Evolutionary conservation across 2,888 invertebrate species (phyloP), one percentile per base, ranked within the genome.

Genomic region (Cephus nigrinus): DNA sequence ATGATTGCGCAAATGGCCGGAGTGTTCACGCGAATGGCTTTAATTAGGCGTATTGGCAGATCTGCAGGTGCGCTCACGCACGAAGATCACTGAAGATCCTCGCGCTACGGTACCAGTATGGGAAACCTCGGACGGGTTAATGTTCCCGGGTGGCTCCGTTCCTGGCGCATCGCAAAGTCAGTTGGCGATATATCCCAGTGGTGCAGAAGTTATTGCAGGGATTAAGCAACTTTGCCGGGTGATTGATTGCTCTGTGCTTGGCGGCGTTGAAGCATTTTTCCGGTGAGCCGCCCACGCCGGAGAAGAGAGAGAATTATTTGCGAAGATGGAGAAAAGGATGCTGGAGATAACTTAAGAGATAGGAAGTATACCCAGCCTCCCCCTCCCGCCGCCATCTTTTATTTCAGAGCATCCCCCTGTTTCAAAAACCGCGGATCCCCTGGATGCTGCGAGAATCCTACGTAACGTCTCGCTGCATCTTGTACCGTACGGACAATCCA

Each of bases 201-300:
- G 81, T 78, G 80, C 77, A 80, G 82, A 81, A 86, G 86, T 88
- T 88, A 87, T 85, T 85, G 84, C 84, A 75, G 83, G 86, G 87
- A 89, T 89, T 89, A 88, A 89, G 87, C 86, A 89, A 88, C 86
- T 89, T 87, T 85, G 82, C 85, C 82, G 83, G 82, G 84, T 89
- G 89, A 89, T 89, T 88, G 88, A 89, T 89, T 85, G 84, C 86
- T 86, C 82, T 84, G 83, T 85, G 85, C 85, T 85, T 33, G 83
- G 80, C 82, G 81, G 82, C 86, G 86, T 86, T 87, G 87, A 89
- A 88, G 85, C 86, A 85, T 86, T 86, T 88, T 85, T 84, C 81
- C 84, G 78, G 82, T 80, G 79, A 85, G 84, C 81, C 84, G 79
- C 86, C 85, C 86, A 85, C 85, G 82, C 85, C 78, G 82, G 80